These are phyloP conservation scores for Alosa sapidissima DNA, from an alignment of 2,797 vertebrate species.

Conservation along the genomic window DNA sequence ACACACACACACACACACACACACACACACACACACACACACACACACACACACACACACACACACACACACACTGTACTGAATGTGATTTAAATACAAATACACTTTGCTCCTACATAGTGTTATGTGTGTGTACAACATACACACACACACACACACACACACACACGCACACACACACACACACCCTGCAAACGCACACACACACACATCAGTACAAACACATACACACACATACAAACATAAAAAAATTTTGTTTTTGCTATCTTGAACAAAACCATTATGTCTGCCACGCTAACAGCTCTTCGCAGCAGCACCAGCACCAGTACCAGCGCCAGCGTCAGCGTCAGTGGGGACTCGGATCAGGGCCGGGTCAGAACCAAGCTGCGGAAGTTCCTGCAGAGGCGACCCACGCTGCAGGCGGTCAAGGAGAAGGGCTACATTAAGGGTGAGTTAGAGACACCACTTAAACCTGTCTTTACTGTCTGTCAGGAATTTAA, in stretches of 20 bases:
- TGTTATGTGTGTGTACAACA: constrained; percentile 43
- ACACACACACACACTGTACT: not conserved
- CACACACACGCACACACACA: not conserved
- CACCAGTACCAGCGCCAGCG: not conserved
- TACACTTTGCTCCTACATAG: constrained; percentile 25
- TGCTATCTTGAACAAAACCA: not conserved
- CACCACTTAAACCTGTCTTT: not conserved
- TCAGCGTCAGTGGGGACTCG: constrained; percentile 55
- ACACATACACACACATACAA: not conserved
- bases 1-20: constrained; percentile 10
- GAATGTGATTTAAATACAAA: no score
- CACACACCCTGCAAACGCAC: not conserved
- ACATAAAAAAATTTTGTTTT: not conserved
- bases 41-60: not conserved
- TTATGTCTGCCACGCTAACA: constrained; percentile 27
- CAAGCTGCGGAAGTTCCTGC: constrained; percentile 81
- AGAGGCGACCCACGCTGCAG: constrained; percentile 79
- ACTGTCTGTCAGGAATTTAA: not conserved
- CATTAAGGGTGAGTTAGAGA: constrained; percentile 72
- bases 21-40: not conserved
- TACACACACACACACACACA: not conserved
- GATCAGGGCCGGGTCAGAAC: constrained; percentile 75
- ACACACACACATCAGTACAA: not conserved
- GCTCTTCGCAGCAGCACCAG: constrained; percentile 42
- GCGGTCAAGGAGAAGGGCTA: constrained; percentile 81